A percentile compares a stretch with the other conserved stretches of the same genome.
Evolutionary conservation across 2,113 vertebrate species (phyloP).

Genomic region (Oryzias curvinotus): DNA sequence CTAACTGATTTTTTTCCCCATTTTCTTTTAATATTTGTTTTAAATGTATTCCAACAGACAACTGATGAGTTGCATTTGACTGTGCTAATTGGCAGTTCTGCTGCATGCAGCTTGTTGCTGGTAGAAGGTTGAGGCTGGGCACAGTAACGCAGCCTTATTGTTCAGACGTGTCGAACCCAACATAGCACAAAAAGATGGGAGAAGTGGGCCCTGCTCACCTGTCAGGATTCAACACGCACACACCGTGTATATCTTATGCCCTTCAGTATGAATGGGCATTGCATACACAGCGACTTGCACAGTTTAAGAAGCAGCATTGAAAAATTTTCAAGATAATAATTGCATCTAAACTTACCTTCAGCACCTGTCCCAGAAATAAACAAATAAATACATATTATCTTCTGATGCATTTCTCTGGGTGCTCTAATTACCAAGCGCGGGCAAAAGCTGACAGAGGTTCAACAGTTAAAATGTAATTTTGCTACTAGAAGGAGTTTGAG

Average conservation of each 20-base stretch:
- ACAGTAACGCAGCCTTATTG: conserved; percentile 73
- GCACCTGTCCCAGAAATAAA: conserved; percentile 75
- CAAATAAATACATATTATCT: conserved; percentile 84
- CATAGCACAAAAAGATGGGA: conserved; percentile 76
- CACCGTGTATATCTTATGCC: conserved; percentile 20
- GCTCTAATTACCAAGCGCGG: conserved; percentile 78
- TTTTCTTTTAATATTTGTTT: conserved; percentile 50
- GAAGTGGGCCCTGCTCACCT: conserved; percentile 68
- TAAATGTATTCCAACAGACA: conserved; percentile 60
- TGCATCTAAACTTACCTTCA: conserved; percentile 82
- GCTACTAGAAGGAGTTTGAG: conserved; percentile 75
- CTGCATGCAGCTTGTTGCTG: conserved; percentile 63
- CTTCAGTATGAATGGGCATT: conserved; percentile 40
- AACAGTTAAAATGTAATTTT: conserved; percentile 84
- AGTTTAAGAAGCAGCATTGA: background rate
- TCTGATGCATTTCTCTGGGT: conserved; percentile 70
- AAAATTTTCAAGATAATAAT: conserved; percentile 84
- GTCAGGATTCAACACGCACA: conserved; percentile 55
- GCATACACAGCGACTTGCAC: conserved; percentile 17
- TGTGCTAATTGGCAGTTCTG: conserved; percentile 78
- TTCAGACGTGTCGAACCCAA: conserved; percentile 79
- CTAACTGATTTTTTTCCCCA: conserved; percentile 42
- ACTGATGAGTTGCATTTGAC: conserved; percentile 75
- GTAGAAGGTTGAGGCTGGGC: conserved; percentile 67
- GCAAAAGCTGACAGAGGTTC: conserved; percentile 80